Evolutionary conservation across 1,140 invertebrate species (phyloP), one percentile per base, ranked within the genome.

Genomic region (Epicauta chinensis): DNA sequence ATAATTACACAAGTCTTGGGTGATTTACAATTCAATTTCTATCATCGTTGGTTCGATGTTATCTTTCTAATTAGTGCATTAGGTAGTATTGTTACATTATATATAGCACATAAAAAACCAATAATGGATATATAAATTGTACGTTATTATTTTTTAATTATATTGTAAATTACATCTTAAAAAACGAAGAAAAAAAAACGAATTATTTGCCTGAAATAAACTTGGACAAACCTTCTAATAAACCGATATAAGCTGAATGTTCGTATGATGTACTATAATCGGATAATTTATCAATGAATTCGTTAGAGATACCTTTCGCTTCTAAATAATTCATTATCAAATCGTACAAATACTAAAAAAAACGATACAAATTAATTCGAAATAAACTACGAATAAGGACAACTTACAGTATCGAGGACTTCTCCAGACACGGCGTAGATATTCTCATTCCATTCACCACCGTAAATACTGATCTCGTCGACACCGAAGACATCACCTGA

Each of bases 1-100:
- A 99, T 99, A 53, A 97, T 99, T 51, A 98, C 96, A 0, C 89
- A 98, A 79, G 96, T 99, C 0, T 73, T 99, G 0, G 97, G 97
- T 5, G 95, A 98, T 70, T 73, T 99, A 46, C 95, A 99, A 71
- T 99, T 99, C 65, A 98, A 95, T 70, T 99, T 99, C 77, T 99
- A 99, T 71, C 97, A 99, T 74, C 82, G 97, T 41, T 99, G 97
- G 97, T 99, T 99, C 74, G 97, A 99, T 75, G 95, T 99, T 0
- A 99, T 99, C 71, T 99, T 99, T 73, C 79, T 99, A 41, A 87
- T 99, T 17, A 97, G 93, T 63, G 97, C 97, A 1, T 71, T 99
- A 35, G 91, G 92, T 14, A 97, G 93, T 55, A 97, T 99, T 67
- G 83, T 88, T 53, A 97, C 98, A 63, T 75, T 99, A 16, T 99